phyloP scores from a whole-genome alignment of 1,140 invertebrate genomes.

The Ceratina japonica region DNA sequence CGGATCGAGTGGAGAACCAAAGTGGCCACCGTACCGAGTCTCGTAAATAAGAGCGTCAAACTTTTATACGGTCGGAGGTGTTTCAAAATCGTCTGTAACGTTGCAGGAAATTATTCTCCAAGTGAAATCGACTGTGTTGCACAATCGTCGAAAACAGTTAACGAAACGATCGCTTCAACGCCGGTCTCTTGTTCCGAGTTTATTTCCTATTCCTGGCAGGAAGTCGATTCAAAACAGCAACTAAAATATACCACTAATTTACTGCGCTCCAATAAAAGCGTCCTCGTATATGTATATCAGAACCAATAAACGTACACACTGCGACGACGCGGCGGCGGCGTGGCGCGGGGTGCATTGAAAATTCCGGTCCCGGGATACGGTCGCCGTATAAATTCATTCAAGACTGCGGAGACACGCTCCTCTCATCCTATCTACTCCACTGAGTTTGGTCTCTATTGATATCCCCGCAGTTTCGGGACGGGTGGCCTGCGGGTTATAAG shows the following conservation, averaged over 20 bases:
- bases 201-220: no score
- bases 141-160: no score
- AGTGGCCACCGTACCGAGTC: not conserved
- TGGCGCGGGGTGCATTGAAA: constrained; percentile 4
- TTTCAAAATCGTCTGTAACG: no score
- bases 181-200: not conserved
- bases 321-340: no score
- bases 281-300: not conserved
- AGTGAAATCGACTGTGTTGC: no score
- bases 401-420: not conserved
- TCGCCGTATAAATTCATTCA: constrained; percentile 40
- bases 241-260: constrained; percentile 6
- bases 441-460: constrained; percentile 25
- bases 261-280: constrained; percentile 1
- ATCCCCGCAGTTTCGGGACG: constrained; percentile 28
- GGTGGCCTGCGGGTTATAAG: constrained; percentile 1
- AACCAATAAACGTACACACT: not conserved
- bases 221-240: not conserved
- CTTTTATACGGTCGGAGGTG: not conserved
- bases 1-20: not conserved
- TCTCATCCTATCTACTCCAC: not conserved
- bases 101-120: no score
- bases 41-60: not conserved
- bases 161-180: not conserved
- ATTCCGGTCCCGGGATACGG: constrained; percentile 13